Conservation (phyloP, 1,140 invertebrate genomes). For the Oncopodura yosiiana region DNA sequence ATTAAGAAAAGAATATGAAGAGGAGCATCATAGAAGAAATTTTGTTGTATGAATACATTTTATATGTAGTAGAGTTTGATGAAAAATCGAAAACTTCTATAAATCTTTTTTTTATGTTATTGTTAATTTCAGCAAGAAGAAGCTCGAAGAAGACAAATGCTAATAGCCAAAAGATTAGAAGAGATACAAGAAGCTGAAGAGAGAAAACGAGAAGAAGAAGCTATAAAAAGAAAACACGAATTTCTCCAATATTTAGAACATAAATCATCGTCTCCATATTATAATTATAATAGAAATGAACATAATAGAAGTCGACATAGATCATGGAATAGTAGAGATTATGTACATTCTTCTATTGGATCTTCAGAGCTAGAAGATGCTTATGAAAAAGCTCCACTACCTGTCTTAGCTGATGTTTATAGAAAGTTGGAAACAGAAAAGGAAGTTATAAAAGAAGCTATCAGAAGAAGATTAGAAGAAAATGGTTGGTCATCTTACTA, state of each 20-base stretch:
- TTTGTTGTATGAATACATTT: slow-evolving; percentile 17
- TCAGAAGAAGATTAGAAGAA: slow-evolving; percentile 19
- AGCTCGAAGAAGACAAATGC: slow-evolving; percentile 14
- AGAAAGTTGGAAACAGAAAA: slow-evolving; percentile 26
- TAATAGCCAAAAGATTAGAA: slow-evolving; percentile 26
- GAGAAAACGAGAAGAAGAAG: slow-evolving; percentile 24
- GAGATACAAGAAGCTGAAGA: slow-evolving; percentile 30
- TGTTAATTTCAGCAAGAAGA: slow-evolving; percentile 25
- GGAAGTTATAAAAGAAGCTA: slow-evolving; percentile 22
- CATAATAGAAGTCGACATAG: not conserved
- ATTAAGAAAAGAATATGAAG: slow-evolving; percentile 21
- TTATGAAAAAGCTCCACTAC: slow-evolving; percentile 24
- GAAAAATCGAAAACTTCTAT: not conserved
- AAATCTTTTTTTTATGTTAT: not conserved
- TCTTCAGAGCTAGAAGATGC: slow-evolving; percentile 23
- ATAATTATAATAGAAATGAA: no score
- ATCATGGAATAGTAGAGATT: slow-evolving; percentile 29
- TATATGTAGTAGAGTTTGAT: not conserved
- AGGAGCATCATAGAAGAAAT: slow-evolving; percentile 21
- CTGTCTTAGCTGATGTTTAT: slow-evolving; percentile 26
- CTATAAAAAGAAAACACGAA: slow-evolving; percentile 7
- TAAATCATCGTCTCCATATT: not conserved
- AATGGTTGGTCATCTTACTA: not conserved
- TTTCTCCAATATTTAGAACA: not conserved
- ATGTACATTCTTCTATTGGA: slow-evolving; percentile 16